Base-by-base conservation (phyloP, 2,113 vertebrate genomes). In the Oryctolagus cuniculus region DNA sequence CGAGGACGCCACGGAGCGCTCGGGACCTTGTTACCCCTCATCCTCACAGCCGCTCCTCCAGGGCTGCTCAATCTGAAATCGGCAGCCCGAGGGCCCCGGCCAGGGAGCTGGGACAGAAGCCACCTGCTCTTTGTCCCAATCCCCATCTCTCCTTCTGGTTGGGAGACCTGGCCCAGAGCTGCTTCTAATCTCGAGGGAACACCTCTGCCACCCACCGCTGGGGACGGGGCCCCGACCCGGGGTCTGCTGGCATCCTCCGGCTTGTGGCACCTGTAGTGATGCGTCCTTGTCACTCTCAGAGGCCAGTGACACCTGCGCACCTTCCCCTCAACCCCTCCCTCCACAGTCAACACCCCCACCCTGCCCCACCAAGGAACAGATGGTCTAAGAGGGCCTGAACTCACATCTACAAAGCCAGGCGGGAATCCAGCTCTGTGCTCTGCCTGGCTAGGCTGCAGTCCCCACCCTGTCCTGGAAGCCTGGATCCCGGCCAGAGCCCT, bases 61-160 rank as follows among this genome's bases (percentile, higher is more conserved):
- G 66, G 79, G 10, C 17, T 17, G 25, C 31, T 11, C 67, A 63
- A n/a, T 89, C 72, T 58, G 13, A 69, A 34, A 44, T 1, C 15
- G 0, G 1, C 8, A 2, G 51, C 61, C 67, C 2, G 0, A 4
- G 63, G 69, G 64, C 66, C 63, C 53, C 3, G 7, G 19, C 5
- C 31, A 29, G 19, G 1, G 13, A 31, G 74, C 34, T 10, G 25
- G n/a, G 38, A 15, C 0, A 19, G 55, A 4, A 17, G 29, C 21
- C 51, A 5, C 0, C 0, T 2, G 19, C 12, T 12, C 29, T 55
- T 13, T 12, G 15, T 22, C 66, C 0, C 0, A 66, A 6, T n/a
- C 31, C 81, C 2, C 2, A 36, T 25, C 24, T 53, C 36, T 7
- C 44, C 44, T 44, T 29, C 38, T 0, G 0, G 6, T 13, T 17